Evolutionary conservation across 2,113 vertebrate species (phyloP), one percentile per base, ranked within the genome.

Genomic region (Terrapene triunguis): DNA sequence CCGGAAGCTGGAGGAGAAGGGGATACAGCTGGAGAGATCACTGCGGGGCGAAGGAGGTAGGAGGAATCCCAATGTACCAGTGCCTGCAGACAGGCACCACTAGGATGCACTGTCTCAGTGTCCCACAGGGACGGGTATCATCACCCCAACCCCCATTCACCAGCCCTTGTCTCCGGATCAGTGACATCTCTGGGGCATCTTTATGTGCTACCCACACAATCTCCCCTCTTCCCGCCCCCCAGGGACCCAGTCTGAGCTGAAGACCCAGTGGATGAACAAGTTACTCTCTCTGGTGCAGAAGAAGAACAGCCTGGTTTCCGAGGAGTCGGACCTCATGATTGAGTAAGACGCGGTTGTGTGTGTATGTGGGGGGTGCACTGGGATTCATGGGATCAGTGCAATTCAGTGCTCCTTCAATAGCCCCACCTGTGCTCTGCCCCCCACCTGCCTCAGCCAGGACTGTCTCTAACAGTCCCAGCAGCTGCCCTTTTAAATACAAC

Each of bases 241-340:
- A 98, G 96, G 72, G 42, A 83, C 54, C 50, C 62, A 95, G 0
- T 57, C 97, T 4, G 96, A 98, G 16, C 98, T 98, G 96, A 99
- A 98, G 93, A 89, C 98, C 1, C 98, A 98, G 12, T 98, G 98
- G 98, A 98, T 99, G 82, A 99, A 99, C 69, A 97, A 99, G 51
- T 98, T 99, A 98, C 99, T 99, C 5, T 97, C 98, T 35, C 98
- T 99, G 3, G 99, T 99, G 69, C 98, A 99, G 84, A 98, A 99
- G 97, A 99, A 99, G 97, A 99, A 99, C 89, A 98, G 94, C 2
- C 89, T 99, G 90, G 97, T 99, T 85, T 98, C 96, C 0, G 99
- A 99, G 95, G 99, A 99, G 97, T 99, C 99, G 0, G 99, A 99
- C 90, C 99, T 99, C 94, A 99, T 99, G 99, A 99, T 99, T 89